Percentiles rank a stretch among this genome's conserved stretches.
Conservation (phyloP, 1,140 invertebrate species). For the Drosophila albomicans region DNA sequence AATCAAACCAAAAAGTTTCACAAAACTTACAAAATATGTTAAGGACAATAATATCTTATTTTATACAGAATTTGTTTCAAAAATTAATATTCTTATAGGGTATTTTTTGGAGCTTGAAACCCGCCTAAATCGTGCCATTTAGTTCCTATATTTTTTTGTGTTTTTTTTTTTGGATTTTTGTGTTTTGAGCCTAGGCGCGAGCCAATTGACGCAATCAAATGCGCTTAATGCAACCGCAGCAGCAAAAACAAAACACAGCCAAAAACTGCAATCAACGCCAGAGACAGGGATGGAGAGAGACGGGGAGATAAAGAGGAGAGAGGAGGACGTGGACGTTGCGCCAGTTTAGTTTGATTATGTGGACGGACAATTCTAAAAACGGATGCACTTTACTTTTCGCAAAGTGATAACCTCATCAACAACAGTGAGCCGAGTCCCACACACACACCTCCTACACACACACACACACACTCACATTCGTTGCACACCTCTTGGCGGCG, state of each 20-base stretch:
- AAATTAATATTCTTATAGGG: background rate
- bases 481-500: background rate
- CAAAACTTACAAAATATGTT: no score
- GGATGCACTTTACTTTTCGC: slow-evolving; percentile 77
- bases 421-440: slow-evolving; percentile 6
- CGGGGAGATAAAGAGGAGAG: slow-evolving; percentile 9
- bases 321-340: slow-evolving; percentile 41
- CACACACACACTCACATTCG: background rate
- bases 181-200: slow-evolving; percentile 70
- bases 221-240: slow-evolving; percentile 67
- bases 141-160: slow-evolving; percentile 15
- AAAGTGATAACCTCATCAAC: slow-evolving; percentile 78
- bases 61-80: no score
- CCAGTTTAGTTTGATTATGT: slow-evolving; percentile 80
- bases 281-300: slow-evolving; percentile 21
- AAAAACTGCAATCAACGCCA: slow-evolving; percentile 69
- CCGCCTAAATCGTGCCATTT: slow-evolving; percentile 25
- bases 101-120: background rate
- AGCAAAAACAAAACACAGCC: slow-evolving; percentile 45
- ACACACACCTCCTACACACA: slow-evolving; percentile 1
- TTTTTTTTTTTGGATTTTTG: slow-evolving; percentile 33
- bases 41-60: no score
- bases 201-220: slow-evolving; percentile 82
- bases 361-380: slow-evolving; percentile 72
- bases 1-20: no score